A percentile compares a stretch with the other conserved stretches of the same genome.
These are phyloP conservation scores for Aphelenchoides besseyi DNA, from an alignment of 1,140 invertebrate genomes.

Conservation along the genomic window DNA sequence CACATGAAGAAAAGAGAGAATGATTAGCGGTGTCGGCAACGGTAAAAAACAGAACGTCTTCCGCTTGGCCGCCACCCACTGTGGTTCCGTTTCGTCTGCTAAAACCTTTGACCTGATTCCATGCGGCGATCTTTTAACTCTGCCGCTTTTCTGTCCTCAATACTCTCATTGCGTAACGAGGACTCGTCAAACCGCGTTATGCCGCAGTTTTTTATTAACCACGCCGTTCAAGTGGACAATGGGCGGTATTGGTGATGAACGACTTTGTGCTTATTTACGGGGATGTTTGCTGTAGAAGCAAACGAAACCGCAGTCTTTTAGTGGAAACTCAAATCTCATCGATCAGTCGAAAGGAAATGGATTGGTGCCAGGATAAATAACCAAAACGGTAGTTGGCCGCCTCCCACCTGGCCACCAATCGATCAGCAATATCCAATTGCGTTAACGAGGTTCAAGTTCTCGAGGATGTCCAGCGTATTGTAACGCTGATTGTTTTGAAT, in stretches of 20 bases:
- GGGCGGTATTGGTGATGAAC: background rate
- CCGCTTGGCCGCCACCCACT: conserved; percentile 14
- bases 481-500: too few species aligned
- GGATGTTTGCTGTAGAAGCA: background rate
- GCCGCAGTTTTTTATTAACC: conserved; percentile 3
- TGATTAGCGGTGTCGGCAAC: conserved; percentile 14
- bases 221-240: conserved; percentile 3
- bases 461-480: too few species aligned
- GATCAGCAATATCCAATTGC: background rate
- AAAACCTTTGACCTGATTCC: background rate
- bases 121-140: background rate
- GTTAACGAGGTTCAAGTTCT: too few species aligned
- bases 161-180: background rate
- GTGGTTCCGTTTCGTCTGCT: background rate
- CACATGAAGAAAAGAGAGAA: conserved; percentile 2
- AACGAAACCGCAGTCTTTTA: background rate
- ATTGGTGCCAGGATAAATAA: background rate
- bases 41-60: background rate
- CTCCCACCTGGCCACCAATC: background rate
- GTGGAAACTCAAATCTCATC: background rate
- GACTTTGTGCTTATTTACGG: background rate
- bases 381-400: background rate
- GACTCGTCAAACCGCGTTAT: background rate
- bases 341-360: background rate
- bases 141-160: background rate